Evolutionary conservation across 1,140 invertebrate species (phyloP).

Genomic region (Pogonognathellus flavescens): DNA sequence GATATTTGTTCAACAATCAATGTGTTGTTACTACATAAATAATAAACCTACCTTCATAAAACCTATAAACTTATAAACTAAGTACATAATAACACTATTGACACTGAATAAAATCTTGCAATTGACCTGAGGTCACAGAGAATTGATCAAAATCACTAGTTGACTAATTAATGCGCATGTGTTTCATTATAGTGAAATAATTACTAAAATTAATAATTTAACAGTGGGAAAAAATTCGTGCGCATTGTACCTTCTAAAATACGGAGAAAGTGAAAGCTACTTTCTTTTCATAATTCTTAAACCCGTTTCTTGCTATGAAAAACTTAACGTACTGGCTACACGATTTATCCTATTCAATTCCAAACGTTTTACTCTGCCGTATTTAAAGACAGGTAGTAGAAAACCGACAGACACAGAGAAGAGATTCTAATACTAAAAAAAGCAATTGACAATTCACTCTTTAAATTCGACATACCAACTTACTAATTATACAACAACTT

Average conservation of each 20-base stretch:
- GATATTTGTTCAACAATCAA: too few species aligned
- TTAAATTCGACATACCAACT: background rate
- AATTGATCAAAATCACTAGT: too few species aligned
- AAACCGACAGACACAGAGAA: too few species aligned
- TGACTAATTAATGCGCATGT: too few species aligned
- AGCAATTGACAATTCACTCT: conserved; percentile 2
- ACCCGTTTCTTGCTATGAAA: conserved; percentile 1
- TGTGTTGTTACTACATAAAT: too few species aligned
- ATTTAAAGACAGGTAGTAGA: too few species aligned
- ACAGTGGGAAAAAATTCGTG: conserved; percentile 11
- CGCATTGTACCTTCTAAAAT: conserved; percentile 22
- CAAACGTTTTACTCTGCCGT: background rate
- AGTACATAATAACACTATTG: too few species aligned
- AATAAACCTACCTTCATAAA: too few species aligned
- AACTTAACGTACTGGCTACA: background rate
- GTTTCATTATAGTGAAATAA: too few species aligned
- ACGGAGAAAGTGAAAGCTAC: conserved; percentile 9
- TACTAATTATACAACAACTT: background rate
- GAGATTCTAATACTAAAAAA: background rate
- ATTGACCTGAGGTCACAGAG: too few species aligned
- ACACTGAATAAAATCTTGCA: too few species aligned
- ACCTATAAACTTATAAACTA: too few species aligned
- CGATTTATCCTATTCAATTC: background rate
- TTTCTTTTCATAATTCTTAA: background rate
- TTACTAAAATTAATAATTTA: background rate